These are phyloP conservation scores for Operophtera brumata DNA, from an alignment of 2,888 invertebrate species.

Conservation along the genomic window DNA sequence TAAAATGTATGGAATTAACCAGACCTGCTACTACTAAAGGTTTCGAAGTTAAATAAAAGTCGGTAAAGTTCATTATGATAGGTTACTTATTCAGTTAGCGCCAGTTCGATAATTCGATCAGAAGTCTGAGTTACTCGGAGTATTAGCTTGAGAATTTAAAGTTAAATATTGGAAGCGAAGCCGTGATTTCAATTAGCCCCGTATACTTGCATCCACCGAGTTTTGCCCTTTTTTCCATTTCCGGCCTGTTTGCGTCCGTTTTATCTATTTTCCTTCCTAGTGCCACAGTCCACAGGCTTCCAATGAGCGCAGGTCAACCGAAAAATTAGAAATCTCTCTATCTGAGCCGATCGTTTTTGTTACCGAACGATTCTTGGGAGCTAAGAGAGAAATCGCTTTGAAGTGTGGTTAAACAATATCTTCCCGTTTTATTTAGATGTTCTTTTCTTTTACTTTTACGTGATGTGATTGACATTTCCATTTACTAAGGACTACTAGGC, in stretches of 20 bases:
- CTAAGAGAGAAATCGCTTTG: constrained; percentile 19
- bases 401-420: constrained; percentile 23
- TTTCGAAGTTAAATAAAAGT: constrained; percentile 22
- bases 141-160: constrained; percentile 35
- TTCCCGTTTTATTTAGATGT: neutral
- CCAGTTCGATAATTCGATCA: constrained; percentile 38
- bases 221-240: constrained; percentile 51
- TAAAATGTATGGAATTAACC: too few species aligned
- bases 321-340: constrained; percentile 74
- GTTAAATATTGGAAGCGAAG: constrained; percentile 51
- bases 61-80: constrained; percentile 31
- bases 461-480: constrained; percentile 9
- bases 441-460: neutral
- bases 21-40: constrained; percentile 7
- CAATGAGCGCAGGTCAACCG: constrained; percentile 59
- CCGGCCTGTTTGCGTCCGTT: constrained; percentile 60
- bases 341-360: constrained; percentile 53
- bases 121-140: constrained; percentile 31
- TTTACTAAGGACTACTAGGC: neutral
- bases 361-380: constrained; percentile 36
- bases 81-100: constrained; percentile 24
- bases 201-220: constrained; percentile 42
- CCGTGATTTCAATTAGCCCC: constrained; percentile 56
- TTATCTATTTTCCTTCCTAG: constrained; percentile 62
- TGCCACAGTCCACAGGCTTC: constrained; percentile 55